Evolutionary conservation across 2,113 vertebrate species (phyloP).

Genomic region (Nycticorax nycticorax): DNA sequence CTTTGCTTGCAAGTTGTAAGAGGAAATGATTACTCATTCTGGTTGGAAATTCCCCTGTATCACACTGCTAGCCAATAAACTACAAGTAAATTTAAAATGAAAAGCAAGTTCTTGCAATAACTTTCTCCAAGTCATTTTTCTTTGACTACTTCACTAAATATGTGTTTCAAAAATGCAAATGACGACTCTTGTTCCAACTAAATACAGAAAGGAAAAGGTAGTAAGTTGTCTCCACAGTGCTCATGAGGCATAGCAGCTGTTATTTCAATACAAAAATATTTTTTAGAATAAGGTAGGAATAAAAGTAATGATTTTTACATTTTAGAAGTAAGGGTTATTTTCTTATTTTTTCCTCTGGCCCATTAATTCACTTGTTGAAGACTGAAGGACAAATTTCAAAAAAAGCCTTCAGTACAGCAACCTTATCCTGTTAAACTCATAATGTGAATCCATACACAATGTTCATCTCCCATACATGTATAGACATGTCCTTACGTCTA

Average conservation of each 20-base stretch:
- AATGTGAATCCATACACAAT: neutral
- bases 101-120: neutral
- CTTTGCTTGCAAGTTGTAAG: neutral
- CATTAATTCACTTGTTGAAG: neutral
- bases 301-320: neutral
- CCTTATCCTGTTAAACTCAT: fast-evolving
- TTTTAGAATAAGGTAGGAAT: neutral
- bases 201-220: neutral
- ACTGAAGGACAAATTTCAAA: neutral
- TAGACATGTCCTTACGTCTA: fast-evolving
- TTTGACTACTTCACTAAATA: neutral
- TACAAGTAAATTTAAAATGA: neutral
- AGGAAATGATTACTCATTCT: neutral
- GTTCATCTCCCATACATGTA: neutral
- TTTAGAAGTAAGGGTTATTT: neutral
- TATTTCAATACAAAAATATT: neutral
- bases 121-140: neutral
- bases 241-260: neutral
- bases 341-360: neutral
- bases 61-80: neutral
- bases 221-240: neutral
- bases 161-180: neutral
- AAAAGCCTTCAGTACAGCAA: neutral
- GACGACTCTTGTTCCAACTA: neutral
- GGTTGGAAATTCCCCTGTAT: neutral